A percentile compares a stretch with the other conserved stretches of the same genome.
Evolutionary conservation across 2,797 vertebrate genomes (phyloP).

Genomic region (Sebastes cheni): DNA sequence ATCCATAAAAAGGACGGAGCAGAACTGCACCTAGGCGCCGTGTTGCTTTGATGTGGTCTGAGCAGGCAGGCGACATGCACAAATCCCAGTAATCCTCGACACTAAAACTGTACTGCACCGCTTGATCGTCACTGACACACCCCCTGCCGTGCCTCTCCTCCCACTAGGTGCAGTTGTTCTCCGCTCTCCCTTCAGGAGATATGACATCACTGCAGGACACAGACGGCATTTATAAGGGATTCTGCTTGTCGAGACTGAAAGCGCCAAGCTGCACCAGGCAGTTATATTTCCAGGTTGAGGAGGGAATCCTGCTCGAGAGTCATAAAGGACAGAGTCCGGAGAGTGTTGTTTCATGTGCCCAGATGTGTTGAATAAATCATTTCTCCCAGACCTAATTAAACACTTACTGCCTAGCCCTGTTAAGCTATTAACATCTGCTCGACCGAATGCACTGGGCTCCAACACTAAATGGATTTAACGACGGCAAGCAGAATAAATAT

Average conservation of each 20-base stretch:
- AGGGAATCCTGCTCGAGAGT: conserved; percentile 22
- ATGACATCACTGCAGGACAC: conserved; percentile 36
- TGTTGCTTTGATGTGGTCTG: conserved; percentile 52
- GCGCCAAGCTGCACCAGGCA: conserved; percentile 8
- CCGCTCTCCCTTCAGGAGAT: conserved; percentile 18
- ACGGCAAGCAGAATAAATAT: conserved; percentile 43
- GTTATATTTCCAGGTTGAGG: conserved; percentile 21
- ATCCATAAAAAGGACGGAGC: conserved; percentile 14
- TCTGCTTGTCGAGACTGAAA: conserved; percentile 22
- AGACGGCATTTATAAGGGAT: conserved; percentile 13
- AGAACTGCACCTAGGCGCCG: conserved; percentile 26
- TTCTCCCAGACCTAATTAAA: conserved; percentile 72
- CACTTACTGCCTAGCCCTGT: conserved; percentile 69
- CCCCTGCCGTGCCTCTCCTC: conserved; percentile 30
- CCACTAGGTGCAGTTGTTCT: conserved; percentile 37
- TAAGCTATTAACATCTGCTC: conserved; percentile 79
- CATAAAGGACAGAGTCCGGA: conserved; percentile 53
- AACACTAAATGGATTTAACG: conserved; percentile 38
- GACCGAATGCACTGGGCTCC: conserved; percentile 57
- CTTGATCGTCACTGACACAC: conserved; percentile 48
- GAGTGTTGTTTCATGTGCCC: conserved; percentile 67
- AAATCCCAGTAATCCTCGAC: conserved; percentile 67
- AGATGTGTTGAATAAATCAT: conserved; percentile 79
- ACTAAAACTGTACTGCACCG: conserved; percentile 48
- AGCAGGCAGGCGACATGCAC: conserved; percentile 45